These are phyloP conservation scores for Pterocles gutturalis DNA, from an alignment of 2,113 vertebrate species.

Conservation along the genomic window DNA sequence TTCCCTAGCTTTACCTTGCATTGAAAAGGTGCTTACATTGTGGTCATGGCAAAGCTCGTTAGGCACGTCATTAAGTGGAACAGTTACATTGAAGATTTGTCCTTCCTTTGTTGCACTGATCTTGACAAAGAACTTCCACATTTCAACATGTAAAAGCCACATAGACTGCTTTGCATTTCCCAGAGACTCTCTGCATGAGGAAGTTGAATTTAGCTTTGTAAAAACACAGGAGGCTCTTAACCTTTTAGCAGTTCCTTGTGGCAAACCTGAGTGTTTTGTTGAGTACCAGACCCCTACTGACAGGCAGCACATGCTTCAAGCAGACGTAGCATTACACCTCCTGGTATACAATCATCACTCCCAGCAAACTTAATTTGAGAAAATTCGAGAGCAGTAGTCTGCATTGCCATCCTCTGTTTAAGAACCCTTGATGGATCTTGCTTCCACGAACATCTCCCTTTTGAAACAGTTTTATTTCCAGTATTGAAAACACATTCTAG, in stretches of 20 bases:
- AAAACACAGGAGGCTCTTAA: background rate
- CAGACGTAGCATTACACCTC: background rate
- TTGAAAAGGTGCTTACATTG: background rate
- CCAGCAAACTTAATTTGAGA: background rate
- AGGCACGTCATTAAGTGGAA: background rate
- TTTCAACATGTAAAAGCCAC: background rate
- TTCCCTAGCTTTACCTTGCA: background rate
- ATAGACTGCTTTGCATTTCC: background rate
- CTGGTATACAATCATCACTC: rapidly evolving
- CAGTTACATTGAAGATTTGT: background rate
- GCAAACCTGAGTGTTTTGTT: background rate
- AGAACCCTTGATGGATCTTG: background rate
- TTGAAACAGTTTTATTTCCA: background rate
- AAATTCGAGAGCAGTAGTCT: background rate
- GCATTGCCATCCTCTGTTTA: background rate
- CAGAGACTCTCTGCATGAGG: rapidly evolving
- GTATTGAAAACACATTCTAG: background rate
- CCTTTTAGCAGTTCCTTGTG: rapidly evolving
- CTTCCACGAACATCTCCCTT: background rate
- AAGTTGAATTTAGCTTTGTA: background rate
- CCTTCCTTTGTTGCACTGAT: background rate
- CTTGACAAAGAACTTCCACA: background rate
- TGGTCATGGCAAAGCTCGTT: background rate
- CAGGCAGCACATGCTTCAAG: background rate
- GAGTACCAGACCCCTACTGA: background rate